Base-by-base conservation (phyloP, 2,888 invertebrate species). In the Cephus spinipes region DNA sequence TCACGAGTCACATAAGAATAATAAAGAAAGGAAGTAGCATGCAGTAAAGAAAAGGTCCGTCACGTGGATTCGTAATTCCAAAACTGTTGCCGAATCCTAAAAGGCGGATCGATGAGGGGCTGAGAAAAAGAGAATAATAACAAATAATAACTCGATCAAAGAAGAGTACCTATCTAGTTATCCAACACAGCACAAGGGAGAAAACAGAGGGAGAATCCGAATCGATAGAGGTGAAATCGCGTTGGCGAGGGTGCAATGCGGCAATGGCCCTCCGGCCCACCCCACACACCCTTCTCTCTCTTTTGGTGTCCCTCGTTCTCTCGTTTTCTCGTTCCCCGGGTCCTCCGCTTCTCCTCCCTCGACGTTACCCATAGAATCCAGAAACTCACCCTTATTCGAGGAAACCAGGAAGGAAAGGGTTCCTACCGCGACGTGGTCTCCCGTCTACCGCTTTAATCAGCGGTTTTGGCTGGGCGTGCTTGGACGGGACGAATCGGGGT, bases 211-310 rank as follows among this genome's bases (percentile, higher is more conserved):
- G 84, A 84, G 86, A 87, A 87, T 87, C 83, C 83, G 82, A 87
- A 87, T 87, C 87, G 86, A 87, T 87, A 87, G 83, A 85, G 83
- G 84, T 83, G 84, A 87, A 87, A 87, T 87, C 87, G 85, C 81
- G 83, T 84, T 82, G 82, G 82, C 87, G 80, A 86, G 85, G 87
- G 87, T 87, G 87, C 87, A 87, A 87, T 87, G 87, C 87, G 87
- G 87, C 87, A 87, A 86, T 84, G 83, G 83, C 77, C 68, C 73
- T 73, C 34, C 36, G 55, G 15, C 74, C 74, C 69, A 55, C 40
- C 74, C 40, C 74, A 35, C 68, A 30, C 36, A 36, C 30, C 36
- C 69, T 32, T 36, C 69, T 69, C 69, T 32, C 71, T 30, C 73
- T 33, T 36, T 23, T 30, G 23, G 35, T 12, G 11, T 23, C 23